Evolutionary conservation across 2,797 vertebrate species (phyloP).

Genomic region (Hafferia zeledoni): DNA sequence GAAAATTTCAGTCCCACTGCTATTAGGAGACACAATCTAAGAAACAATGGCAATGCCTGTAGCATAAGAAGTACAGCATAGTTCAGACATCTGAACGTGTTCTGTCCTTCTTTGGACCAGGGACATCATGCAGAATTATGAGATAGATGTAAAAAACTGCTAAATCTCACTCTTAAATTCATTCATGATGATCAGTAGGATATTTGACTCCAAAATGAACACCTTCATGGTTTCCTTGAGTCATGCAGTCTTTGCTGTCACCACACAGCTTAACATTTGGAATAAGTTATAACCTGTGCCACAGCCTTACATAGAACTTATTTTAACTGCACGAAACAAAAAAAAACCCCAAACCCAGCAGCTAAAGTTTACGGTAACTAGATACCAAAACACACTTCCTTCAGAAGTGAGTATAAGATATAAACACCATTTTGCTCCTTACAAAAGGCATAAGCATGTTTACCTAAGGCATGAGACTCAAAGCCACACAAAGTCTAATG

Average conservation of each 20-base stretch:
- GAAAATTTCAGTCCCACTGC: neutral
- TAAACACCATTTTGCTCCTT: neutral
- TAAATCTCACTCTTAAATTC: neutral
- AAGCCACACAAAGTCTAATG: neutral
- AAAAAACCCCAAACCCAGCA: neutral
- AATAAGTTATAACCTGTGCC: neutral
- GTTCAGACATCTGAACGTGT: neutral
- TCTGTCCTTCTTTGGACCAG: neutral
- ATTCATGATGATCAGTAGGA: neutral
- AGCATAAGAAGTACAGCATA: neutral
- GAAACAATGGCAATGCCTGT: neutral
- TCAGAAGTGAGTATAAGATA: neutral
- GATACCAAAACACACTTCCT: neutral
- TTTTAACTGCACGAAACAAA: neutral
- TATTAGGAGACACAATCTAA: neutral
- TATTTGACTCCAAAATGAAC: neutral
- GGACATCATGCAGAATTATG: neutral
- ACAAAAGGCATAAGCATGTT: neutral
- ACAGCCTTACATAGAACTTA: neutral
- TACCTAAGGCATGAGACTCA: neutral
- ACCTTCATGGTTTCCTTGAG: neutral
- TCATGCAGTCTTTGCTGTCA: neutral
- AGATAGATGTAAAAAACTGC: neutral
- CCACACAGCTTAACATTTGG: neutral
- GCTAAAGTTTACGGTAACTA: neutral